These are phyloP conservation scores for Tyria jacobaeae DNA, from an alignment of 2,888 invertebrate genomes.

Conservation along the genomic window DNA sequence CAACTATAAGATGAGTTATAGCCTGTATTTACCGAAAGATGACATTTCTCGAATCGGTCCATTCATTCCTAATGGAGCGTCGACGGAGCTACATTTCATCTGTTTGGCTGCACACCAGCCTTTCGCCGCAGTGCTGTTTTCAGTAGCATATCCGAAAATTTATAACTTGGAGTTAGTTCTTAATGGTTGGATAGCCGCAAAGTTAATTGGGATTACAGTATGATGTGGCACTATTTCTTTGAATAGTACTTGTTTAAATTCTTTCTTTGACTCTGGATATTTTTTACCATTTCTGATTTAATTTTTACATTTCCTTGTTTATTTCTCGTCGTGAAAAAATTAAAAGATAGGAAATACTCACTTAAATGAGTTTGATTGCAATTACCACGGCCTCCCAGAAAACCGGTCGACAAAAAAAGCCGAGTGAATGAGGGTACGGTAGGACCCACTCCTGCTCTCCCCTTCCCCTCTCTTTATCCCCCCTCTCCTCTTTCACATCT, in stretches of 20 bases:
- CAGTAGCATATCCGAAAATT: constrained; percentile 80
- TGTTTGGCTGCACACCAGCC: constrained; percentile 82
- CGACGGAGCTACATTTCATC: constrained; percentile 82
- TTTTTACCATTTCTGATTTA: neutral
- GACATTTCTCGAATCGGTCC: constrained; percentile 84
- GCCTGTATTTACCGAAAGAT: constrained; percentile 80
- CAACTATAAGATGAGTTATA: constrained; percentile 70
- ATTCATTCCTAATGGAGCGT: constrained; percentile 85
- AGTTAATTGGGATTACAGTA: constrained; percentile 81
- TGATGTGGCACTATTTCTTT: constrained; percentile 73
- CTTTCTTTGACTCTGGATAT: neutral
- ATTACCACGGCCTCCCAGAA: too few species aligned
- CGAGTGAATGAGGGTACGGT: too few species aligned
- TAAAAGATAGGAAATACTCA: too few species aligned
- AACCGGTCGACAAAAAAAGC: too few species aligned
- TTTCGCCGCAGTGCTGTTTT: constrained; percentile 80
- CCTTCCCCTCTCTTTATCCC: too few species aligned
- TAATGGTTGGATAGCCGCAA: constrained; percentile 79
- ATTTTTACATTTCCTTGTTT: neutral
- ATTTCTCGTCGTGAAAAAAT: too few species aligned
- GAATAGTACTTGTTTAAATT: constrained; percentile 41
- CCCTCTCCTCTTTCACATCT: too few species aligned
- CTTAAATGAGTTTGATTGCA: too few species aligned
- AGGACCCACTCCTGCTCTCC: too few species aligned
- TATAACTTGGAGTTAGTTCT: constrained; percentile 83